phyloP scores from a whole-genome alignment of 2,797 vertebrate species.

The Oophaga sylvatica region DNA sequence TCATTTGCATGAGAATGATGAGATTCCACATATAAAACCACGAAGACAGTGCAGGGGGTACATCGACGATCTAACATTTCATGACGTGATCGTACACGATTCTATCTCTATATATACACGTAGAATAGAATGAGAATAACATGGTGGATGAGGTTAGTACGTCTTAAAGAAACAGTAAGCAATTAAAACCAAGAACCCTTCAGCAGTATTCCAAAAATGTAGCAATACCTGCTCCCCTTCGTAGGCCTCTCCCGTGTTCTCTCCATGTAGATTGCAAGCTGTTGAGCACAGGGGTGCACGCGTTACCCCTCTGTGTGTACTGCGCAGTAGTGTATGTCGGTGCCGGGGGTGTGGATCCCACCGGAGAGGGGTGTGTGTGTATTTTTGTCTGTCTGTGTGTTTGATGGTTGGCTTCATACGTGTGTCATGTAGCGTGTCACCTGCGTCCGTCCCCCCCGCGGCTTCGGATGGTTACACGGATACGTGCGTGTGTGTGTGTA shows the following conservation, averaged over 20 bases:
- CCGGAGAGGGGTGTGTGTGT: conserved; percentile 49
- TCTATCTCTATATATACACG: background rate
- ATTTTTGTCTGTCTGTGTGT: conserved; percentile 30
- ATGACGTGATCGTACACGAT: background rate
- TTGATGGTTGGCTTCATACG: conserved; percentile 15
- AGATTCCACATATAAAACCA: background rate
- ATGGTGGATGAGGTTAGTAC: background rate
- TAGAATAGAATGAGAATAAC: background rate
- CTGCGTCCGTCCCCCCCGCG: background rate
- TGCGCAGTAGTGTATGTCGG: conserved; percentile 43
- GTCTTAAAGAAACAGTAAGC: background rate
- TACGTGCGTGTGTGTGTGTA: conserved; percentile 15
- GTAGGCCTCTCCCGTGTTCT: background rate
- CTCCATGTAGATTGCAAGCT: conserved; percentile 17
- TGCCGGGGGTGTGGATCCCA: conserved; percentile 47
- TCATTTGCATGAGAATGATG: background rate
- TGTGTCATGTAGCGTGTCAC: conserved; percentile 25
- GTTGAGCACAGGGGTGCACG: background rate
- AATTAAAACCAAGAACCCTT: background rate
- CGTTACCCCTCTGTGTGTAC: conserved; percentile 18
- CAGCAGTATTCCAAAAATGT: background rate
- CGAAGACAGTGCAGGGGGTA: background rate
- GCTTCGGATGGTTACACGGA: background rate
- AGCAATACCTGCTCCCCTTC: conserved; percentile 9
- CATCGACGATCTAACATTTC: conserved; percentile 5